phyloP scores from a whole-genome alignment of 2,113 vertebrate species.

The Oryzias celebensis region DNA sequence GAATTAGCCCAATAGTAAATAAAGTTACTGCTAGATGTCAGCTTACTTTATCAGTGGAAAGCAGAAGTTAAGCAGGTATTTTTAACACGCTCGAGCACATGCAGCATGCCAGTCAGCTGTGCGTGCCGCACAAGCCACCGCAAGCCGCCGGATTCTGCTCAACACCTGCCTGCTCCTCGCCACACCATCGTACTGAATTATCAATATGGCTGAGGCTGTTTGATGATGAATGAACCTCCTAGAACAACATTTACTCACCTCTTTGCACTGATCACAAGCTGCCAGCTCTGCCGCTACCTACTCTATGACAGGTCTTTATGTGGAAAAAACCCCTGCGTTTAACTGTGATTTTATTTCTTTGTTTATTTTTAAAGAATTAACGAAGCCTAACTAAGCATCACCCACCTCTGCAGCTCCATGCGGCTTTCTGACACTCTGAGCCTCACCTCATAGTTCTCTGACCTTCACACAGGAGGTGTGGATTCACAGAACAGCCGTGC shows the following conservation, averaged over 20 bases:
- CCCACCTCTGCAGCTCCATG: background rate
- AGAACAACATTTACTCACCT: conserved; percentile 45
- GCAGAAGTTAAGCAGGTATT: conserved; percentile 63
- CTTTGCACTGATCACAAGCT: conserved; percentile 32
- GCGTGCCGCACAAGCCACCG: conserved; percentile 18
- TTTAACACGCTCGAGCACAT: conserved; percentile 26
- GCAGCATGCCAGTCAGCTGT: conserved; percentile 3
- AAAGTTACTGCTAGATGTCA: conserved; percentile 61
- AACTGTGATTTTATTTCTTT: too few relatives aligned
- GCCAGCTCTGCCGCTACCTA: background rate
- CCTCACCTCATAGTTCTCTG: conserved; percentile 20
- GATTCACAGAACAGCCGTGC: conserved; percentile 14
- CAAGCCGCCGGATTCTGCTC: conserved; percentile 28
- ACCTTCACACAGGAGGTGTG: conserved; percentile 24
- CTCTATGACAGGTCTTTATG: too few relatives aligned
- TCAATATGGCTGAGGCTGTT: conserved; percentile 38
- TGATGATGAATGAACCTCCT: conserved; percentile 46
- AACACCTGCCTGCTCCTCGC: conserved; percentile 26
- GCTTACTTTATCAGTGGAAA: conserved; percentile 45
- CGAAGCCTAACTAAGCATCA: background rate
- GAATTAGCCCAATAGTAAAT: conserved; percentile 41
- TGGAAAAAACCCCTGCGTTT: too few relatives aligned
- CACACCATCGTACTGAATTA: conserved; percentile 41
- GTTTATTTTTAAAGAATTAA: too few relatives aligned
- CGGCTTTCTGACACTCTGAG: conserved; percentile 18